Conservation (phyloP, 2,113 vertebrate species). For the Paramisgurnus dabryanus region DNA sequence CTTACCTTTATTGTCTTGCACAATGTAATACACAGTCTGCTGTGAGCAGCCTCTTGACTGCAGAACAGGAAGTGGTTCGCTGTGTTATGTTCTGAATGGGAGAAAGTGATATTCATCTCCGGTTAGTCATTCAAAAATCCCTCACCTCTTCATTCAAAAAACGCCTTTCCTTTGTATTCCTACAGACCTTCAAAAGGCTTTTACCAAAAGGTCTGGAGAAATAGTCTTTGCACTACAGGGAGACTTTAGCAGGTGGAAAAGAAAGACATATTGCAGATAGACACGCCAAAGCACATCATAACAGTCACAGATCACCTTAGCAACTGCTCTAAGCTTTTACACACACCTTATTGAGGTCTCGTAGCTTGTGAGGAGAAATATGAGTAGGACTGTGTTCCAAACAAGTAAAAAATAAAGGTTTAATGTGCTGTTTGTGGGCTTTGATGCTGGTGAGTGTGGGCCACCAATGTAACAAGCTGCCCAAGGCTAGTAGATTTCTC, state of each 20-base stretch:
- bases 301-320: slow-evolving; percentile 41
- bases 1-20: not conserved
- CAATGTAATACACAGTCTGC: not conserved
- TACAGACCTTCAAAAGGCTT: not conserved
- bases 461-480: slow-evolving; percentile 27
- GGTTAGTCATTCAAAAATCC: slow-evolving; percentile 35
- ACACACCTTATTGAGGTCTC: slow-evolving; percentile 24
- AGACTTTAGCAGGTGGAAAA: slow-evolving; percentile 7
- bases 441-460: slow-evolving; percentile 13
- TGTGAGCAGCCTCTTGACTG: not conserved
- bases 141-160: slow-evolving; percentile 11
- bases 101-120: slow-evolving; percentile 31
- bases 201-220: not conserved
- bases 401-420: slow-evolving; percentile 3
- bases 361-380: not conserved
- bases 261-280: not conserved
- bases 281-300: slow-evolving; percentile 29
- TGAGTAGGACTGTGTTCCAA: not conserved
- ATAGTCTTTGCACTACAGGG: slow-evolving; percentile 25
- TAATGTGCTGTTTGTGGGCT: slow-evolving; percentile 19
- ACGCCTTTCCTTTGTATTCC: slow-evolving; percentile 5
- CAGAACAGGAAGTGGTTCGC: slow-evolving; percentile 19
- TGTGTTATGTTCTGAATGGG: slow-evolving; percentile 22
- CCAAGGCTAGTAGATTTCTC: not conserved
- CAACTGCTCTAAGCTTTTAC: slow-evolving; percentile 34